A percentile compares a stretch with the other conserved stretches of the same genome.
These are phyloP conservation scores for Drosophila demipolita DNA, from an alignment of 2,888 invertebrate genomes.

Conservation along the genomic window DNA sequence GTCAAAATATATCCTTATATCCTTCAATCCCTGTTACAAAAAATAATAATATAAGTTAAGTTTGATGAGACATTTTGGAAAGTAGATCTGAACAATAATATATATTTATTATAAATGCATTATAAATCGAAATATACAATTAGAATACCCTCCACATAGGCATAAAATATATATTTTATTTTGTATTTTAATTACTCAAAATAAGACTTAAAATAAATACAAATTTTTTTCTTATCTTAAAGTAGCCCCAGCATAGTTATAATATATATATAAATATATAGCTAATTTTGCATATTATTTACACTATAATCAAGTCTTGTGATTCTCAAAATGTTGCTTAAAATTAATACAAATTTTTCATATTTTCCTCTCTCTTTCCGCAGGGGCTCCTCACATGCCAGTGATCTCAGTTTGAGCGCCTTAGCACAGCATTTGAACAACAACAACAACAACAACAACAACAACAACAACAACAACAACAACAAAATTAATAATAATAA, in stretches of 20 bases:
- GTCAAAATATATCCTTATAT: background rate
- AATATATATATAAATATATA: background rate
- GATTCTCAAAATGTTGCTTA: background rate
- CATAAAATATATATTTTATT: too few relatives aligned
- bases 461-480: slow-evolving; percentile 60
- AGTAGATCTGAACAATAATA: background rate
- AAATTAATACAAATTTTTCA: background rate
- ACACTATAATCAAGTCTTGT: background rate
- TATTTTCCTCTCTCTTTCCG: background rate
- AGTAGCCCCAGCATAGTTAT: rapidly evolving
- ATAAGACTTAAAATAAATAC: too few relatives aligned
- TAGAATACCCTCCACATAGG: too few relatives aligned
- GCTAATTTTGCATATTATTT: background rate
- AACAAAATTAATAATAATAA: slow-evolving; percentile 55
- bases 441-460: slow-evolving; percentile 64
- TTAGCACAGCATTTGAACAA: slow-evolving; percentile 73
- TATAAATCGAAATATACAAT: too few relatives aligned
- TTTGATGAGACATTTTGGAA: background rate
- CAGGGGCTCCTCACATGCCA: slow-evolving; percentile 82
- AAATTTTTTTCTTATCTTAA: too few relatives aligned
- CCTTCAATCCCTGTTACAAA: background rate
- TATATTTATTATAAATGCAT: background rate
- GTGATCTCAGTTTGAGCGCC: slow-evolving; percentile 77
- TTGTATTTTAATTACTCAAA: too few relatives aligned
- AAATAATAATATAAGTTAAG: too few relatives aligned